These are phyloP conservation scores for Archips crataeganus DNA, from an alignment of 2,888 invertebrate genomes.

Conservation along the genomic window DNA sequence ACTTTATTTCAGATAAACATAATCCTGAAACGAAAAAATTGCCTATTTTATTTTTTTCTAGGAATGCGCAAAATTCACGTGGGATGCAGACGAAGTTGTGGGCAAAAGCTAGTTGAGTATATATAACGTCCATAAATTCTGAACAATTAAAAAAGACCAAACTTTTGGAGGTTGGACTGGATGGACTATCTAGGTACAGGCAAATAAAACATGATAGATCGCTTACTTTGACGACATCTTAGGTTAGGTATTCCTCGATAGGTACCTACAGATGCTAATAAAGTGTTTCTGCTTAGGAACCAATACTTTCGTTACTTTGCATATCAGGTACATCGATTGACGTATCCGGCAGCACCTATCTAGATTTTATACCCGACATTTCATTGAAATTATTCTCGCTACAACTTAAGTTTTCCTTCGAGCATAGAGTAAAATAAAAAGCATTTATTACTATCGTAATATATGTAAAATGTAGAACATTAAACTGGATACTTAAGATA, in stretches of 20 bases:
- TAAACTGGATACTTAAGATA: neutral
- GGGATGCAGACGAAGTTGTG: no score
- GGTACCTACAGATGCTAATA: neutral
- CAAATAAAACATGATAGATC: no score
- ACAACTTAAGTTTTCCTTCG: neutral
- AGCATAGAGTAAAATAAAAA: neutral
- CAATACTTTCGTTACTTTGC: slow-evolving; percentile 2
- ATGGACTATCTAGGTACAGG: no score
- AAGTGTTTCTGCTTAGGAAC: neutral
- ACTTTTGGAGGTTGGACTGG: no score
- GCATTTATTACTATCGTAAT: neutral
- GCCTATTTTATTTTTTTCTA: no score
- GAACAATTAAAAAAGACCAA: no score
- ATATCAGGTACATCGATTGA: slow-evolving; percentile 13
- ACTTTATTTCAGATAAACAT: no score
- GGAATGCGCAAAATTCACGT: no score
- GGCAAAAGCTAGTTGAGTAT: no score
- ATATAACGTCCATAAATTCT: no score
- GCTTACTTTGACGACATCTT: no score
- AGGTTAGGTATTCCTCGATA: neutral
- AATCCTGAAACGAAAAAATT: no score
- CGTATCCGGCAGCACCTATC: slow-evolving; percentile 27
- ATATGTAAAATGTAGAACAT: neutral
- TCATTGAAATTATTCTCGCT: neutral
- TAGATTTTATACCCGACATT: slow-evolving; percentile 3